Evolutionary conservation across 2,797 vertebrate genomes (phyloP), one percentile per base, ranked within the genome.

Genomic region (Falco berigora): DNA sequence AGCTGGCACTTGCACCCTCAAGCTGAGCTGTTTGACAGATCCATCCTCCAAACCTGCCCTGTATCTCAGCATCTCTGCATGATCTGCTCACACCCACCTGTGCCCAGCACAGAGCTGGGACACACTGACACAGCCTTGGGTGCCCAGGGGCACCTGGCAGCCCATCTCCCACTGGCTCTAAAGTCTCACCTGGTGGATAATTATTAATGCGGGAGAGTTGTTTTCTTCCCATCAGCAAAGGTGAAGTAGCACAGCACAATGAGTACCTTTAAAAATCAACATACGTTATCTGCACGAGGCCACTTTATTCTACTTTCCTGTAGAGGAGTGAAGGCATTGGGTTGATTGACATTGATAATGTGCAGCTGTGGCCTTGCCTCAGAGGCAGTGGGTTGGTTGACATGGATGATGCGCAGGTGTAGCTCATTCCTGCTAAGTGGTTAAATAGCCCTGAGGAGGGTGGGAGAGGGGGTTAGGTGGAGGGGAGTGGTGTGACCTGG

Each of bases 61-160:
- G 0, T 11, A 1, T 8, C 56, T 34, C 74, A 25, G 67, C 42
- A 22, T 16, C 32, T 50, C 36, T 5, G 44, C 27, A 2, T 1
- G 17, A 22, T 9, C 32, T n/a, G 42, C 50, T 10, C 5, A 0
- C 2, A 5, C 32, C 25, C 2, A 2, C 50, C 50, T 4, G 2
- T 24, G 62, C 44, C 30, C 4, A 5, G 69, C 1, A 4, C 44
- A 6, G 36, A 42, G 53, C 46, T 27, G 62, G 72, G 63, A 61
- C 0, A 4, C 36, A 3, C 32, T 3, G 3, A 5, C n/a, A 6
- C 25, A 12, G 53, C 8, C 14, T 3, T 5, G 42, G 34, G 69
- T 56, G 50, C 42, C 12, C 8, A 27, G 28, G 9, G 34, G 34
- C 34, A 68, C 5, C 40, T 3, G 2, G 46, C 8, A 15, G 38